These are phyloP conservation scores for Cryptocephalus moraei DNA, from an alignment of 2,888 invertebrate species.

Conservation along the genomic window DNA sequence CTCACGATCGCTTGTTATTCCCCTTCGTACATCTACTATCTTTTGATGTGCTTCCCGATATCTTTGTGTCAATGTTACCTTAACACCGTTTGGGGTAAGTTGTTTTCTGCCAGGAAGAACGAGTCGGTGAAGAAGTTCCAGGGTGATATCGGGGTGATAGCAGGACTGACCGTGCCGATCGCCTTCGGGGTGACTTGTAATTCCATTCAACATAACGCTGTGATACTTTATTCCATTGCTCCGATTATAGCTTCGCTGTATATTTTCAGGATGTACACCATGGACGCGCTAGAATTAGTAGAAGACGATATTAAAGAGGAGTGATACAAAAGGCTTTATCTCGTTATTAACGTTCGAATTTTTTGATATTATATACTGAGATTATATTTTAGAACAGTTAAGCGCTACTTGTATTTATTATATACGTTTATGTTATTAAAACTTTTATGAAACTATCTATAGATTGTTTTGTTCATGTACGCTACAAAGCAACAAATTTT, in stretches of 20 bases:
- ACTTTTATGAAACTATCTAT: no score
- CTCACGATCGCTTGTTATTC: background rate
- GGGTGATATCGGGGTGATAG: background rate
- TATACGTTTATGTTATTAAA: no score
- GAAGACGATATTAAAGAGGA: no score
- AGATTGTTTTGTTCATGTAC: no score
- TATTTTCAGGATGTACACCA: no score
- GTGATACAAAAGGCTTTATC: no score
- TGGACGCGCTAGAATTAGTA: no score
- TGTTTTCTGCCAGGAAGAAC: background rate
- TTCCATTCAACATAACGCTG: background rate
- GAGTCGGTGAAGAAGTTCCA: background rate
- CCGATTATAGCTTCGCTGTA: background rate
- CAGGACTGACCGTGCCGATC: background rate
- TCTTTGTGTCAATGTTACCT: background rate
- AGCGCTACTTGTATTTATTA: no score
- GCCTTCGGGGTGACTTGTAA: background rate
- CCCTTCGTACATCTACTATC: background rate
- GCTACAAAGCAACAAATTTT: no score
- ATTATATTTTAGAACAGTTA: no score
- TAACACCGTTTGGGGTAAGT: background rate
- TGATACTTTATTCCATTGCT: background rate
- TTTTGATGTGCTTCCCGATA: background rate
- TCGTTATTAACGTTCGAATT: no score
- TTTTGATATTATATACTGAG: no score